phyloP scores from a whole-genome alignment of 2,113 vertebrate species.

The Craseonycteris thonglongyai region DNA sequence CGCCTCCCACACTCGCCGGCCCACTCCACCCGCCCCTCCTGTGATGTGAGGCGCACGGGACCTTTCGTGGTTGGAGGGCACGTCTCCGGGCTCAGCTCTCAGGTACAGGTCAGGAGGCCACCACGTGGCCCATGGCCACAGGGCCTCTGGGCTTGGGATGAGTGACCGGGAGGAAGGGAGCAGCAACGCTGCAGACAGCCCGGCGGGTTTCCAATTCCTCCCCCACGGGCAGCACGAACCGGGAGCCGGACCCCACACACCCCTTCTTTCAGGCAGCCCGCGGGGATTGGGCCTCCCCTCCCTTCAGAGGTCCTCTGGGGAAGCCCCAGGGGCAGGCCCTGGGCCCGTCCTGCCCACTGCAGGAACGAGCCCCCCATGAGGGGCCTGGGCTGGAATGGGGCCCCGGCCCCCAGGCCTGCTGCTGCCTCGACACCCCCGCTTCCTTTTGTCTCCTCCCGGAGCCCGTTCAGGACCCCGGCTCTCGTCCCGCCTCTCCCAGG shows the following conservation, averaged over 20 bases:
- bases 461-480: fast-evolving
- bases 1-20: too few relatives aligned
- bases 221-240: fast-evolving
- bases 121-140: too few relatives aligned
- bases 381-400: background rate
- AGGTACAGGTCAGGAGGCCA: too few relatives aligned
- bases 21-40: background rate
- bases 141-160: background rate
- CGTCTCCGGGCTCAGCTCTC: background rate
- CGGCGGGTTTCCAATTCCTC: fast-evolving
- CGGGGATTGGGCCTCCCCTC: fast-evolving
- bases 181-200: fast-evolving
- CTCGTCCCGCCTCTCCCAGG: background rate
- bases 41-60: too few relatives aligned
- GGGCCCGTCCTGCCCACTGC: fast-evolving
- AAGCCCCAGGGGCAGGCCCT: fast-evolving
- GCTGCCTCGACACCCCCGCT: fast-evolving
- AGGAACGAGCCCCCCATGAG: fast-evolving
- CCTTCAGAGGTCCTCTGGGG: background rate
- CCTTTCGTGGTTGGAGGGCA: fast-evolving
- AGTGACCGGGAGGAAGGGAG: background rate
- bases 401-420: too few relatives aligned
- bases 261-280: background rate
- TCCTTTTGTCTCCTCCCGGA: background rate
- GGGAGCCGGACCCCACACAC: too few relatives aligned